These are phyloP conservation scores for Phainopepla nitens DNA, from an alignment of 2,113 vertebrate genomes.

Conservation along the genomic window DNA sequence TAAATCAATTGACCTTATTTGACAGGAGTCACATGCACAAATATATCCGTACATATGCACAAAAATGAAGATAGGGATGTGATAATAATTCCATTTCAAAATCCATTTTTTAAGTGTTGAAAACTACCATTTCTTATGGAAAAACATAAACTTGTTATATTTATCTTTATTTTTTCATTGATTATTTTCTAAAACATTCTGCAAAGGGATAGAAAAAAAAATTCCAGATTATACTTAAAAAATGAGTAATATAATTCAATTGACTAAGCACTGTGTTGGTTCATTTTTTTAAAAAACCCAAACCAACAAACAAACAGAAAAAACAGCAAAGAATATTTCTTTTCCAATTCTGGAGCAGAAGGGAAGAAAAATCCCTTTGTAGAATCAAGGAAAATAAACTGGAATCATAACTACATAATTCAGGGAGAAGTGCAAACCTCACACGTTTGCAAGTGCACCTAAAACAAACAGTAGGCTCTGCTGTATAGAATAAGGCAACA, in stretches of 20 bases:
- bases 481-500: background rate
- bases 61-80: background rate
- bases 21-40: background rate
- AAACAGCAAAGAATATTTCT: background rate
- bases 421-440: background rate
- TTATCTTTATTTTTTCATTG: background rate
- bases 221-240: background rate
- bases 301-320: background rate
- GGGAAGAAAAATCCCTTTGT: background rate
- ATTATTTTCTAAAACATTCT: background rate
- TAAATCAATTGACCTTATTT: background rate
- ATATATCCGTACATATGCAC: background rate
- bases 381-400: background rate
- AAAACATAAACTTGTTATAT: background rate
- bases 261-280: background rate
- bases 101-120: background rate
- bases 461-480: background rate
- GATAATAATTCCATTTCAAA: background rate
- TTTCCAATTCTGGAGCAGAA: background rate
- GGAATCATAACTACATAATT: background rate
- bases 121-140: background rate
- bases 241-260: background rate
- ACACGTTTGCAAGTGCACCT: background rate
- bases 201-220: background rate
- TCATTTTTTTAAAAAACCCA: background rate